A percentile compares a stretch with the other conserved stretches of the same genome.
Conservation (phyloP, 2,797 vertebrate species). For the Benthosema pterotum region DNA sequence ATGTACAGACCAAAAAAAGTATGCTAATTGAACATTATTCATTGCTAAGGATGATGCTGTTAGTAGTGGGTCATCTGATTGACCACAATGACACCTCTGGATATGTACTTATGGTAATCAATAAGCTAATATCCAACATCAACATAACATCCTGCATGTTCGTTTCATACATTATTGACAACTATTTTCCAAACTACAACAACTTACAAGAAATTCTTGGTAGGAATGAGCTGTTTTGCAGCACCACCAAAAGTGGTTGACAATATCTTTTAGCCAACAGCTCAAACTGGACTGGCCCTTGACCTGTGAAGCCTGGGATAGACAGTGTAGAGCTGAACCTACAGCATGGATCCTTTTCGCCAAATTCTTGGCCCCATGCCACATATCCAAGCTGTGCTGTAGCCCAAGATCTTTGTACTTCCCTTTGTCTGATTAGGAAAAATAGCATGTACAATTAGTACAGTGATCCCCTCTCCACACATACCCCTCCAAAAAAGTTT, state of each 20-base stretch:
- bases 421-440: not conserved
- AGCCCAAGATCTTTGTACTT: not conserved
- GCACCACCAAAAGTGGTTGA: slow-evolving; percentile 4
- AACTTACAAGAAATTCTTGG: no score
- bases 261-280: slow-evolving; percentile 2
- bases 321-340: not conserved
- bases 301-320: slow-evolving; percentile 5
- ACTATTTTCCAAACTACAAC: no score
- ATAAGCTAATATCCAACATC: no score
- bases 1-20: no score
- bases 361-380: slow-evolving; percentile 10
- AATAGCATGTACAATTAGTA: not conserved
- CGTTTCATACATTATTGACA: no score
- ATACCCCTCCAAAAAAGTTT: not conserved
- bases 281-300: not conserved
- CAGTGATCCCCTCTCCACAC: not conserved
- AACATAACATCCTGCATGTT: no score
- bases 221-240: no score
- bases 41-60: no score
- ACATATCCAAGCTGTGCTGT: slow-evolving; percentile 9
- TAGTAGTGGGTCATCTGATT: no score
- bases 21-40: no score
- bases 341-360: slow-evolving; percentile 1
- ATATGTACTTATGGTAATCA: no score
- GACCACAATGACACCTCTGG: no score